phyloP scores from a whole-genome alignment of 2,888 invertebrate species.

The Metalampra italica region DNA sequence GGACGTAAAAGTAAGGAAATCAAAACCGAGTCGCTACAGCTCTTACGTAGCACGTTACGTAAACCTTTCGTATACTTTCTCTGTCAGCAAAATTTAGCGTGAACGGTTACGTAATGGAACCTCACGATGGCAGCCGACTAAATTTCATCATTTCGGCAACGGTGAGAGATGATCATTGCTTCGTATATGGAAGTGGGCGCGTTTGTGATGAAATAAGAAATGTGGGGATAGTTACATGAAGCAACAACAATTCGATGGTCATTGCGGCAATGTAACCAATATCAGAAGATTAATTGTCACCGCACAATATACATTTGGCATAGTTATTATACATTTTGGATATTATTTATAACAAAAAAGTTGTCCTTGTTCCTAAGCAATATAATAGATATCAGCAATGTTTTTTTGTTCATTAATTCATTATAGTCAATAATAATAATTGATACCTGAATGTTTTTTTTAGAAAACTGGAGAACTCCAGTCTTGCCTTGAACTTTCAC shows the following conservation, averaged over 20 bases:
- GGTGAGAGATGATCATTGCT: constrained; percentile 57
- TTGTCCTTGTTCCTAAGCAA: constrained; percentile 5
- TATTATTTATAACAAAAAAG: constrained; percentile 5
- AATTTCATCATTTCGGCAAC: constrained; percentile 72
- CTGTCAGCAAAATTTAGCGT: constrained; percentile 78
- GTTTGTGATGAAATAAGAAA: constrained; percentile 58
- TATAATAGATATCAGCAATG: constrained; percentile 2
- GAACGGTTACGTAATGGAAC: constrained; percentile 56
- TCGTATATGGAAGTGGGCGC: constrained; percentile 51
- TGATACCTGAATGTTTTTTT: no score
- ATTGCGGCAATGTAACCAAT: not conserved
- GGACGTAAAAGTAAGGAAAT: constrained; percentile 74
- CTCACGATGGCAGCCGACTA: constrained; percentile 69
- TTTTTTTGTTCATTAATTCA: not conserved
- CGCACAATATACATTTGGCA: not conserved
- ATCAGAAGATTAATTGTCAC: not conserved
- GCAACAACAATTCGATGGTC: constrained; percentile 1
- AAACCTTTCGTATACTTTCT: constrained; percentile 78
- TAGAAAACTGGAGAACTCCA: constrained; percentile 3
- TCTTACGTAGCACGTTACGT: constrained; percentile 70
- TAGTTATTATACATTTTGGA: not conserved
- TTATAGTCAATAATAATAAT: constrained; percentile 1
- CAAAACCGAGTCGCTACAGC: constrained; percentile 68
- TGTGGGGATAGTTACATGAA: constrained; percentile 28
- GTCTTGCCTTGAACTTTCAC: constrained; percentile 7